Percentiles rank a stretch among this genome's conserved stretches.
phyloP scores from a whole-genome alignment of 2,888 invertebrate genomes.

The Brachyopa scutellaris region DNA sequence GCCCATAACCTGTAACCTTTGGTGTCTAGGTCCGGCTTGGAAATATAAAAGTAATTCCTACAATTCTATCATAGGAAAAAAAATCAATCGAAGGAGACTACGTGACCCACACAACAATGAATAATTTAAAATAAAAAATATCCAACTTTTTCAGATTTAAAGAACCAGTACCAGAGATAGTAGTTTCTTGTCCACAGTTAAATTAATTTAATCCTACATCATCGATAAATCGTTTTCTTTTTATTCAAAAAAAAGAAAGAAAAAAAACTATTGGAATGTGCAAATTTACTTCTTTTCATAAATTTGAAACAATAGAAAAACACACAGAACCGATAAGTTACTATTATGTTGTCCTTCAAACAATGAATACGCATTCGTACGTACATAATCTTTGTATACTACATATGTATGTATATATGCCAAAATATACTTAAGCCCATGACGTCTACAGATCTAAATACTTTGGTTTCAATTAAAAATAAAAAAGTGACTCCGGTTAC shows the following conservation, averaged over 20 bases:
- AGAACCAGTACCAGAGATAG: too few species aligned
- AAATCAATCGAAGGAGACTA: background rate
- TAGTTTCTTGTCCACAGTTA: background rate
- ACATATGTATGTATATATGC: too few species aligned
- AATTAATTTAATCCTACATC: background rate
- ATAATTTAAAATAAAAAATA: background rate
- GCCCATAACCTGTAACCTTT: too few species aligned
- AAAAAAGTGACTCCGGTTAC: background rate
- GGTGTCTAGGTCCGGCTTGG: background rate
- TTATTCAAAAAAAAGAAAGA: background rate
- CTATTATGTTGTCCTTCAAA: slow-evolving; percentile 11
- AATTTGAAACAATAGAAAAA: slow-evolving; percentile 1
- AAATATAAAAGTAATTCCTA: background rate
- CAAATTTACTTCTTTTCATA: too few species aligned
- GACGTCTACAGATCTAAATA: slow-evolving; percentile 15
- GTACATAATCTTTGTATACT: too few species aligned
- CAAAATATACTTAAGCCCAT: too few species aligned
- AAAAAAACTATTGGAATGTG: too few species aligned
- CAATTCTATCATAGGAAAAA: background rate
- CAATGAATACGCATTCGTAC: background rate
- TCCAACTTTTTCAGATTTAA: background rate
- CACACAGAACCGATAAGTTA: too few species aligned
- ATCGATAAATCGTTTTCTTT: slow-evolving; percentile 9
- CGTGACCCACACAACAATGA: slow-evolving; percentile 12
- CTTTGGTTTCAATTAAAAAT: background rate